A percentile compares a stretch with the other conserved stretches of the same genome.
Evolutionary conservation across 2,797 vertebrate species (phyloP).

Genomic region (Sebastes ruberrimus): DNA sequence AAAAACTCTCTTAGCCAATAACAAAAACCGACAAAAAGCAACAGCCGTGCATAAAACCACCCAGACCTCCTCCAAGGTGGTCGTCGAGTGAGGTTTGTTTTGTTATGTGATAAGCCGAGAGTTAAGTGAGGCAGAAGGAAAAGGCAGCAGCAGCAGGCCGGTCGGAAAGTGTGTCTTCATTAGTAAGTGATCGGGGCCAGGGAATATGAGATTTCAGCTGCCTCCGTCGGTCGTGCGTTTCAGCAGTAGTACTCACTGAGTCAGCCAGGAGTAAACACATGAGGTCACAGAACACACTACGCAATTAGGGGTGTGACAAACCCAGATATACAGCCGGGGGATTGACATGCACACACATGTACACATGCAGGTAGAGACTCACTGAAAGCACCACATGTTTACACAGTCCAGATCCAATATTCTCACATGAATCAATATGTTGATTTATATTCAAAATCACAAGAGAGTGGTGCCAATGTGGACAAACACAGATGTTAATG

Average conservation of each 20-base stretch:
- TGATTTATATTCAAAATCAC: slow-evolving; percentile 16
- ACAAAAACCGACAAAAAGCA: slow-evolving; percentile 31
- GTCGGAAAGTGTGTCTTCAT: slow-evolving; percentile 68
- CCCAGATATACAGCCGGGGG: slow-evolving; percentile 60
- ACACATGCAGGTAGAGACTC: slow-evolving; percentile 25
- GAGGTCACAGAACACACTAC: slow-evolving; percentile 73
- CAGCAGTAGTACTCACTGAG: slow-evolving; percentile 69
- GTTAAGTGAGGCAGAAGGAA: slow-evolving; percentile 45
- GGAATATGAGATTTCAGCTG: slow-evolving; percentile 71
- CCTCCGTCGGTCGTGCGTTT: slow-evolving; percentile 45
- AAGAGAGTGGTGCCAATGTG: slow-evolving; percentile 13
- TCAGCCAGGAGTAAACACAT: slow-evolving; percentile 76
- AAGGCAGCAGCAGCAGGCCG: slow-evolving; percentile 24
- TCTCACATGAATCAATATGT: slow-evolving; percentile 55
- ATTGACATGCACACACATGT: slow-evolving; percentile 29
- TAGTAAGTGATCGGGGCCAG: slow-evolving; percentile 56
- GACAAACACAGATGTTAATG: slow-evolving; percentile 46
- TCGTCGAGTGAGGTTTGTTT: slow-evolving; percentile 65
- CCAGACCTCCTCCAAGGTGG: slow-evolving; percentile 63
- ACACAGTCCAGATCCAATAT: slow-evolving; percentile 38
- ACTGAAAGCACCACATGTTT: slow-evolving; percentile 42
- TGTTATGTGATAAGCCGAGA: slow-evolving; percentile 71
- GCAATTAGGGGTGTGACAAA: slow-evolving; percentile 72
- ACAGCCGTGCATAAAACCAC: slow-evolving; percentile 34
- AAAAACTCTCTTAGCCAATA: background rate